A percentile compares a stretch with the other conserved stretches of the same genome.
Evolutionary conservation across 2,113 vertebrate genomes (phyloP).

Genomic region (Elaphurus davidianus): DNA sequence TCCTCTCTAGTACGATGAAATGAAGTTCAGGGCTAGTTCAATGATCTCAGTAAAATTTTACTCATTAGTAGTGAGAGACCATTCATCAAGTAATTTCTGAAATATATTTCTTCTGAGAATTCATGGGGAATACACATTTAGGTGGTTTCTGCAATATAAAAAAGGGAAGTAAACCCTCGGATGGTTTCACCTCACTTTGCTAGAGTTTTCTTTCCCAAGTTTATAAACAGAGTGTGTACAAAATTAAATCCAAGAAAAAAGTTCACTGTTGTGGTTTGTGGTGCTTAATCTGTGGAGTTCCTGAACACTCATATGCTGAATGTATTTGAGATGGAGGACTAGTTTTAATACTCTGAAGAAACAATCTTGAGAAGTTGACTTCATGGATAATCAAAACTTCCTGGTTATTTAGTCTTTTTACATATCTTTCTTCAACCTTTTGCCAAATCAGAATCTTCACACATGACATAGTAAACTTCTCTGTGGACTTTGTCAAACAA

Average conservation of each 20-base stretch:
- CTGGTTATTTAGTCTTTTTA: background rate
- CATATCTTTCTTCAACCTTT: background rate
- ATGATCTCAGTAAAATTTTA: background rate
- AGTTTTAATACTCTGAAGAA: background rate
- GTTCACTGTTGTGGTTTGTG: fast-evolving
- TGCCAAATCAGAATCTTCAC: background rate
- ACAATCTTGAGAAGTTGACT: background rate
- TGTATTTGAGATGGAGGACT: background rate
- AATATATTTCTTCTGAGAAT: background rate
- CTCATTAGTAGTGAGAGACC: background rate
- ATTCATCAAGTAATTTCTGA: background rate
- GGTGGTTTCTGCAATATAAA: background rate
- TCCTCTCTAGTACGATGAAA: background rate
- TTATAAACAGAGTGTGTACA: background rate
- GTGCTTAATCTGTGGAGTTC: background rate
- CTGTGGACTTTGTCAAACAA: background rate
- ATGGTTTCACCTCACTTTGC: too few species aligned
- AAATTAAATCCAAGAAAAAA: background rate
- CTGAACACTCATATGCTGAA: background rate
- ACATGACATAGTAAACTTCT: background rate
- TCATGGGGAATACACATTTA: background rate
- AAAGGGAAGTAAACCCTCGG: background rate
- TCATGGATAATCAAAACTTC: background rate
- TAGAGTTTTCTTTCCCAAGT: too few species aligned
- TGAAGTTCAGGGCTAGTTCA: background rate